Percentiles rank a stretch among this genome's conserved stretches.
phyloP scores from a whole-genome alignment of 2,888 invertebrate genomes.

The Scrobipalpa atriplicella region DNA sequence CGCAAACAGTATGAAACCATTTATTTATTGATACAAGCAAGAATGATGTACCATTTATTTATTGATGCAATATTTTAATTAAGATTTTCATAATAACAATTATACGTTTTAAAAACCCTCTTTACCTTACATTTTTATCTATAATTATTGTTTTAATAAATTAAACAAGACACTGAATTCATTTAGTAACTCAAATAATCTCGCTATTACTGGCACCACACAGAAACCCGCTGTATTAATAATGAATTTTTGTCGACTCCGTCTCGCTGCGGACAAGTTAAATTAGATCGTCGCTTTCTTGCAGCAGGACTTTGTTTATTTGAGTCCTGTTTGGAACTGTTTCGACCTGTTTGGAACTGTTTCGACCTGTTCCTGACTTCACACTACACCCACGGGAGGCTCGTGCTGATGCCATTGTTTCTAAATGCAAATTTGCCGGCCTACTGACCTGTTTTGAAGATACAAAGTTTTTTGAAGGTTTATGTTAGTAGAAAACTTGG shows the following conservation, averaged over 20 bases:
- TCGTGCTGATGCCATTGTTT: slow-evolving; percentile 38
- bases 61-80: no score
- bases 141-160: no score
- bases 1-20: no score
- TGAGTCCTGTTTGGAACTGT: slow-evolving; percentile 35
- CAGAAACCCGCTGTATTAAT: slow-evolving; percentile 42
- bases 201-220: slow-evolving; percentile 33
- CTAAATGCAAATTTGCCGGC: slow-evolving; percentile 53
- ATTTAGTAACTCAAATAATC: no score
- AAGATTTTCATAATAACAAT: no score
- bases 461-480: slow-evolving; percentile 31
- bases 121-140: no score
- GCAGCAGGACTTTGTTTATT: slow-evolving; percentile 40
- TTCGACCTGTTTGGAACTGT: slow-evolving; percentile 20
- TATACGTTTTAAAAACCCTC: no score
- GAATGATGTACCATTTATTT: no score
- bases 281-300: slow-evolving; percentile 45
- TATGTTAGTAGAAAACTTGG: neutral
- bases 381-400: slow-evolving; percentile 25
- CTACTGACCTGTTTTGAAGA: slow-evolving; percentile 4
- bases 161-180: no score
- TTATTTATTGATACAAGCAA: no score
- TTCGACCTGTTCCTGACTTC: slow-evolving; percentile 35
- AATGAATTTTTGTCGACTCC: slow-evolving; percentile 48
- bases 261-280: slow-evolving; percentile 46